Conservation (phyloP, 2,113 vertebrate genomes). For the Embiotoca jacksoni region DNA sequence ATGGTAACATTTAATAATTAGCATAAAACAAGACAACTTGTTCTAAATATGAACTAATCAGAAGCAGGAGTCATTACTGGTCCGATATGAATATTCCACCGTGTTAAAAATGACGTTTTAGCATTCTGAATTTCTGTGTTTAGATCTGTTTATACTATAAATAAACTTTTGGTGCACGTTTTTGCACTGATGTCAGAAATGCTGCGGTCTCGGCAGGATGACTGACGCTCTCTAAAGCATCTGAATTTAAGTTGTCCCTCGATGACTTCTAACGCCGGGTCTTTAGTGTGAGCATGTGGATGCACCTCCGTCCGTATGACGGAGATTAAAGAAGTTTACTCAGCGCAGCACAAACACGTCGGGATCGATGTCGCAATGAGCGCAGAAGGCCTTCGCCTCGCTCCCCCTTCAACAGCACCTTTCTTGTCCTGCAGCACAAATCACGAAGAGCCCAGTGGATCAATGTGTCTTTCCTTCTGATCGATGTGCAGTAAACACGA, state of each 20-base stretch:
- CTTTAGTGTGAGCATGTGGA: not conserved
- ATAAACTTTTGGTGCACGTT: too few species aligned
- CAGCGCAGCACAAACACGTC: conserved; percentile 58
- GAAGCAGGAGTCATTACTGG: not conserved
- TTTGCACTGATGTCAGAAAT: not conserved
- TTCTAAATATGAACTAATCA: not conserved
- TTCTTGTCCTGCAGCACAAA: conserved; percentile 68
- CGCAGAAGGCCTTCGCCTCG: conserved; percentile 55
- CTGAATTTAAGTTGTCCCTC: not conserved
- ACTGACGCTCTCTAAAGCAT: not conserved
- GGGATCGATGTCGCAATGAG: conserved; percentile 75
- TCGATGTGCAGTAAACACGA: conserved; percentile 77
- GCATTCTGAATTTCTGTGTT: too few species aligned
- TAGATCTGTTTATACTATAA: too few species aligned
- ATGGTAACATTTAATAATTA: too few species aligned
- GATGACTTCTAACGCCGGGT: conserved; percentile 5
- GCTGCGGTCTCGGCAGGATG: not conserved
- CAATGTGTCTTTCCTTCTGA: conserved; percentile 77
- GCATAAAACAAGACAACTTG: not conserved
- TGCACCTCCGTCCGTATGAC: conserved; percentile 25
- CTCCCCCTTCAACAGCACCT: conserved; percentile 64
- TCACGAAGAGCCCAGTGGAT: conserved; percentile 74
- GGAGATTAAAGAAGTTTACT: conserved; percentile 62
- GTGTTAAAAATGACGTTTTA: too few species aligned
- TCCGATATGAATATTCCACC: not conserved